These are phyloP conservation scores for Zoanthus sansibaricus DNA, from an alignment of 92 coral and sea anemone species.

Conservation along the genomic window DNA sequence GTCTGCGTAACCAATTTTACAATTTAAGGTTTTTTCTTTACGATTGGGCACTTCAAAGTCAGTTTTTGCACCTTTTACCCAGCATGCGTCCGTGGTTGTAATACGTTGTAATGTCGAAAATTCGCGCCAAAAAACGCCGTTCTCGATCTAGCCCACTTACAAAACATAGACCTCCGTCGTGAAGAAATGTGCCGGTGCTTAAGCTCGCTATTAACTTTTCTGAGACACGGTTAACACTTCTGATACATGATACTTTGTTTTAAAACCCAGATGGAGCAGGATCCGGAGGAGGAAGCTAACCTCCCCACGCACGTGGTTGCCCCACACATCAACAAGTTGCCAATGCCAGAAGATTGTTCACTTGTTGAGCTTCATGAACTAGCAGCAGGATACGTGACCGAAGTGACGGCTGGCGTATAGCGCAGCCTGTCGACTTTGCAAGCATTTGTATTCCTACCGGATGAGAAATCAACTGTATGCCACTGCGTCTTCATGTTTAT, in stretches of 20 bases:
- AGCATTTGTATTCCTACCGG: not conserved
- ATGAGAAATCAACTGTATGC: not conserved
- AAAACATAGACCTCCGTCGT: no score
- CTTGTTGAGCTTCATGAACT: slow-evolving; percentile 92
- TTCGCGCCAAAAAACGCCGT: no score
- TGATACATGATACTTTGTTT: not conserved
- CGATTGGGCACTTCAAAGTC: no score
- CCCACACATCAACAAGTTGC: slow-evolving; percentile 88
- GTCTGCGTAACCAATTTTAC: no score
- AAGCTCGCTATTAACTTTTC: no score
- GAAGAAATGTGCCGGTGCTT: no score
- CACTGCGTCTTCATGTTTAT: not conserved
- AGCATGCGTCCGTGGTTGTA: no score
- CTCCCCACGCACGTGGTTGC: slow-evolving; percentile 82
- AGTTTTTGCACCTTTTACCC: no score
- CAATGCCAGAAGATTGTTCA: slow-evolving; percentile 96
- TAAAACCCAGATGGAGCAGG: slow-evolving; percentile 61
- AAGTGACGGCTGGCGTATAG: slow-evolving; percentile 61
- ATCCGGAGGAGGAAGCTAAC: slow-evolving; percentile 66
- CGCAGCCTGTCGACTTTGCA: not conserved
- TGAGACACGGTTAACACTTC: no score
- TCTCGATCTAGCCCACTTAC: no score
- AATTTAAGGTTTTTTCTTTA: no score
- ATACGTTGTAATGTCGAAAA: no score
- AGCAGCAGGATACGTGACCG: slow-evolving; percentile 80